Conservation (phyloP, 2,113 vertebrate genomes). For the Burhinus oedicnemus region DNA sequence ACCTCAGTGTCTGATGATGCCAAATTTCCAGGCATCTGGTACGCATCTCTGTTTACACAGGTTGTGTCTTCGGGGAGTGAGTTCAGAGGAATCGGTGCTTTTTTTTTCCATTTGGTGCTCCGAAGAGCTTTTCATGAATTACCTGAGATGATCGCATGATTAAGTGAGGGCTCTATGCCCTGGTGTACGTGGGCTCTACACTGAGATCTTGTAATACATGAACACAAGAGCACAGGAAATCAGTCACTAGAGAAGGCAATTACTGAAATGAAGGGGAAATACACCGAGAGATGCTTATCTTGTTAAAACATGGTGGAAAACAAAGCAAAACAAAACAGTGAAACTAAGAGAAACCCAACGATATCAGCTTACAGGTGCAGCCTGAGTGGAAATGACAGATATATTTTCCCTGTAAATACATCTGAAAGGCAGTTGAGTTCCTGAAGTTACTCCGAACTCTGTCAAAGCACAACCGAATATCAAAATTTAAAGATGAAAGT, state of each 20-base stretch:
- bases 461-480: neutral
- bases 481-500: neutral
- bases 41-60: neutral
- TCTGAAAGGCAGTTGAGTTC: neutral
- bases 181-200: neutral
- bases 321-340: constrained; percentile 24
- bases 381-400: neutral
- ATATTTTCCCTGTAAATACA: neutral
- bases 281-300: constrained; percentile 17
- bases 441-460: neutral
- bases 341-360: neutral
- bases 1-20: neutral
- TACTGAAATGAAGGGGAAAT: constrained; percentile 38
- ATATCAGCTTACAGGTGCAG: constrained; percentile 29
- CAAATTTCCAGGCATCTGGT: neutral
- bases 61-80: neutral
- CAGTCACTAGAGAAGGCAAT: constrained; percentile 24
- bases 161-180: neutral
- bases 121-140: neutral
- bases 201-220: neutral
- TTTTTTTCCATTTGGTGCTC: neutral
- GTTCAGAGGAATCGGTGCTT: neutral
- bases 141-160: neutral
- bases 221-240: constrained; percentile 23
- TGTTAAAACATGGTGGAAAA: constrained; percentile 19